These are phyloP conservation scores for Neomorphus geoffroyi DNA, from an alignment of 2,797 vertebrate species.

Conservation along the genomic window DNA sequence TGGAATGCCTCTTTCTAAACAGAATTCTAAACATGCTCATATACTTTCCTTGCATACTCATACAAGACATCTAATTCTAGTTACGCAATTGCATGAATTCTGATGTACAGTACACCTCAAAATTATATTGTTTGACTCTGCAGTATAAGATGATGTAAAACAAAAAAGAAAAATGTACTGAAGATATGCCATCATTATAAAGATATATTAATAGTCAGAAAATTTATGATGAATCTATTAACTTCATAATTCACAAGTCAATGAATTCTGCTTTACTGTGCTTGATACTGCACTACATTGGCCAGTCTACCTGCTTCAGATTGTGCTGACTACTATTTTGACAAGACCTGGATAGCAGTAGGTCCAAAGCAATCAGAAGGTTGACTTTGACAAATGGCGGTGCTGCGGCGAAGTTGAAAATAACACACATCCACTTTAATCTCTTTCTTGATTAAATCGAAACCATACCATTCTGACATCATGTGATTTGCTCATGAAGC, in stretches of 20 bases:
- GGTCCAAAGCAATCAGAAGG: conserved; percentile 99
- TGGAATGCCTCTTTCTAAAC: conserved; percentile 63
- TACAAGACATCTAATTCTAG: conserved; percentile 55
- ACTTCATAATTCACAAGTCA: conserved; percentile 81
- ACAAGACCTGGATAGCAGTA: conserved; percentile 95
- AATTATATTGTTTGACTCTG: conserved; percentile 56
- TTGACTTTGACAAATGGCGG: conserved; percentile 99
- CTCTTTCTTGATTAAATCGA: conserved; percentile 99
- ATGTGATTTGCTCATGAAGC: conserved; percentile 90
- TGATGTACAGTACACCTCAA: conserved; percentile 52
- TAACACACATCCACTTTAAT: conserved; percentile 99
- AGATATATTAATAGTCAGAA: conserved; percentile 76
- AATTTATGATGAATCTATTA: conserved; percentile 80
- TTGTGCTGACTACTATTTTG: conserved; percentile 92
- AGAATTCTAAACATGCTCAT: conserved; percentile 46
- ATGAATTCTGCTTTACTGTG: conserved; percentile 80
- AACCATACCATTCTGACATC: conserved; percentile 94
- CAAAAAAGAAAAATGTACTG: conserved; percentile 59
- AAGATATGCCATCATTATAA: conserved; percentile 62
- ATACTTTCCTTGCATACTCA: conserved; percentile 52
- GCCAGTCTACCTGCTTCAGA: conserved; percentile 87
- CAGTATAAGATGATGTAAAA: conserved; percentile 45
- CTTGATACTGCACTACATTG: conserved; percentile 65
- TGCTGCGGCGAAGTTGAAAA: conserved; percentile 96
- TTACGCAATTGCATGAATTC: conserved; percentile 35